These are phyloP conservation scores for Dichetophora obliterata DNA, from an alignment of 2,888 invertebrate species.

Conservation along the genomic window DNA sequence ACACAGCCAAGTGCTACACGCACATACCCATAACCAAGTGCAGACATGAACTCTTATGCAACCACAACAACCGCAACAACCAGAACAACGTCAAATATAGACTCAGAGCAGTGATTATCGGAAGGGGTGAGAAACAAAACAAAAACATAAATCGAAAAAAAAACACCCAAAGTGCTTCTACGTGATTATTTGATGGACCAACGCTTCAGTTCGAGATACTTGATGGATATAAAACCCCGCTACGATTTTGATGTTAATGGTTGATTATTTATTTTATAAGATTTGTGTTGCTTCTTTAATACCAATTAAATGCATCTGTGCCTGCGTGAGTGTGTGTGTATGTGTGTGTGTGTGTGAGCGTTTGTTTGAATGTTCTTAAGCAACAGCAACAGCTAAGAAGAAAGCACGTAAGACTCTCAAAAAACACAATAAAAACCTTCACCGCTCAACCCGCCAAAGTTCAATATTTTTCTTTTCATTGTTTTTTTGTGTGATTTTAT, in stretches of 20 bases:
- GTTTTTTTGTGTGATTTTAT: background rate
- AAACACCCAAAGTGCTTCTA: slow-evolving; percentile 17
- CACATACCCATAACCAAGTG: background rate
- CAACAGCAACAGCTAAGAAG: background rate
- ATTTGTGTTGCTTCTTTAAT: background rate
- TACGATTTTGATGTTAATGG: slow-evolving; percentile 25
- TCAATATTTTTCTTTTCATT: background rate
- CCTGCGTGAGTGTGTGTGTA: background rate
- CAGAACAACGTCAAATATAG: background rate
- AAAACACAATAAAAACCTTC: slow-evolving; percentile 10
- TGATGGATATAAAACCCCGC: background rate
- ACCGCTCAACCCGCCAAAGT: background rate
- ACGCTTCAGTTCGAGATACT: background rate
- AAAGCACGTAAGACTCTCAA: slow-evolving; percentile 20
- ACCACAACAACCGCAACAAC: background rate
- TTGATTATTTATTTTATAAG: slow-evolving; percentile 31
- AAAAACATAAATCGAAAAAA: background rate
- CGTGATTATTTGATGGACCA: slow-evolving; percentile 25
- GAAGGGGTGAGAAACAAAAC: background rate
- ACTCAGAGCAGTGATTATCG: background rate
- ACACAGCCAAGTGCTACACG: background rate
- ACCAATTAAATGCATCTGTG: slow-evolving; percentile 15
- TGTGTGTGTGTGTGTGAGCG: background rate
- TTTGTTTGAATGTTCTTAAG: too few species aligned
- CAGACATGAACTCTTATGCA: background rate